A percentile compares a stretch with the other conserved stretches of the same genome.
Evolutionary conservation across 1,140 invertebrate genomes (phyloP).

Genomic region (Hylyphantes graminicola): DNA sequence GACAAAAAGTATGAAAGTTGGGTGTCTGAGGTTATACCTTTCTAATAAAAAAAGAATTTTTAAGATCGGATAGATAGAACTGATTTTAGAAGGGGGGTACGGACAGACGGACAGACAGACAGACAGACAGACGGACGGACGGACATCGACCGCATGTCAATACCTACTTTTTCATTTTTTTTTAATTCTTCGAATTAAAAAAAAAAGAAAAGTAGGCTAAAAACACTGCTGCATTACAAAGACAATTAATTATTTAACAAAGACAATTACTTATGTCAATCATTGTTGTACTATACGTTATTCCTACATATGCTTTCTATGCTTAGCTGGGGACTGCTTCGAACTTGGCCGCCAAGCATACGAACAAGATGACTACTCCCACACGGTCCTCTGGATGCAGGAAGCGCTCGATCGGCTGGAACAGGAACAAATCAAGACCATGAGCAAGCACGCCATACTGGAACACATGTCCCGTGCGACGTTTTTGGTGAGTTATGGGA

Average conservation of each 20-base stretch:
- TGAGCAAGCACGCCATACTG: constrained; percentile 82
- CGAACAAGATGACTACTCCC: constrained; percentile 91
- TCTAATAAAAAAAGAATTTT: too few species aligned
- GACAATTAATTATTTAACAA: not conserved
- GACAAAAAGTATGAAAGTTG: too few species aligned
- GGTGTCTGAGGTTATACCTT: too few species aligned
- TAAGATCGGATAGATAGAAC: too few species aligned
- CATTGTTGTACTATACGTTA: not conserved
- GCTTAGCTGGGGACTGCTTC: constrained; percentile 89
- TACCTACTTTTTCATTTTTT: too few species aligned
- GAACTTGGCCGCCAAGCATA: constrained; percentile 94
- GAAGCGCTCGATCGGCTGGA: constrained; percentile 81
- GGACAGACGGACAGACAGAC: too few species aligned
- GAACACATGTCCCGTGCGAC: constrained; percentile 96
- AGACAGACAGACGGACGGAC: too few species aligned
- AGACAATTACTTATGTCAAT: not conserved
- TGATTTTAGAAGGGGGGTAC: too few species aligned
- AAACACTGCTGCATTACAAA: not conserved
- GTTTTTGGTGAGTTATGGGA: constrained; percentile 77
- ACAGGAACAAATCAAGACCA: constrained; percentile 72
- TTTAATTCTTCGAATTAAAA: too few species aligned
- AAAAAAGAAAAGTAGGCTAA: too few species aligned
- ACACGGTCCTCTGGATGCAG: constrained; percentile 94
- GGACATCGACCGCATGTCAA: too few species aligned
- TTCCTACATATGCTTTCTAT: not conserved